Percentiles rank a stretch among this genome's conserved stretches.
Evolutionary conservation across 2,888 invertebrate species (phyloP).

Genomic region (Cabera pusaria): DNA sequence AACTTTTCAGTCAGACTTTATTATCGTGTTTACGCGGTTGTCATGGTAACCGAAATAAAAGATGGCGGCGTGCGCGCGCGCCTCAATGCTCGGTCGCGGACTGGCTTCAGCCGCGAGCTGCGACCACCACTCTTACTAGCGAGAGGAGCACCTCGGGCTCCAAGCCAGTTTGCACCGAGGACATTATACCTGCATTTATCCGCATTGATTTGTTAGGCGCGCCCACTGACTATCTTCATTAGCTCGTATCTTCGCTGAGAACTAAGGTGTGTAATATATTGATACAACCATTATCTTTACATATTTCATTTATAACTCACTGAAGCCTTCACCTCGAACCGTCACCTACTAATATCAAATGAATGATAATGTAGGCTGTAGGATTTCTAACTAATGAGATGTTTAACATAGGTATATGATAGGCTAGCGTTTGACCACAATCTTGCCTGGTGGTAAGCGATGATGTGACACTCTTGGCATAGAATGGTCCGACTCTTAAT

Average conservation of each 20-base stretch:
- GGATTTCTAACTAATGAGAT: too few relatives aligned
- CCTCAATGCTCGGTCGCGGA: constrained; percentile 67
- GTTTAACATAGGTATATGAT: too few relatives aligned
- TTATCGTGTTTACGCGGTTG: constrained; percentile 67
- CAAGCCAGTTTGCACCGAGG: constrained; percentile 77
- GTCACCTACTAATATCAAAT: too few relatives aligned
- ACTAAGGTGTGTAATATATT: constrained; percentile 18
- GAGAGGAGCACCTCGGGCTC: constrained; percentile 71
- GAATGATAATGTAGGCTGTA: too few relatives aligned
- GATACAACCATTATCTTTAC: too few relatives aligned
- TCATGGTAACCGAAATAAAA: constrained; percentile 71
- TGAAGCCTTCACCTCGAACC: constrained; percentile 14
- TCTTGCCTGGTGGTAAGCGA: too few relatives aligned
- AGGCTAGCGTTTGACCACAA: too few relatives aligned
- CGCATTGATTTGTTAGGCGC: constrained; percentile 49
- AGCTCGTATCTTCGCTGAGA: constrained; percentile 19
- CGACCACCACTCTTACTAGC: constrained; percentile 68
- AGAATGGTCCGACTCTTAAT: too few relatives aligned
- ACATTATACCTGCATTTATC: constrained; percentile 63
- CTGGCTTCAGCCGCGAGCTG: constrained; percentile 58
- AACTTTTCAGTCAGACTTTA: constrained; percentile 19
- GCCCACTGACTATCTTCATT: constrained; percentile 37
- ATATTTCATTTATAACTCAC: constrained; percentile 11
- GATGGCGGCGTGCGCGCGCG: constrained; percentile 75
- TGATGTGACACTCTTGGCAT: too few relatives aligned